Percentiles rank a stretch among this genome's conserved stretches.
These are phyloP conservation scores for Eristalinus sepulchralis DNA, from an alignment of 2,888 invertebrate genomes.

Conservation along the genomic window DNA sequence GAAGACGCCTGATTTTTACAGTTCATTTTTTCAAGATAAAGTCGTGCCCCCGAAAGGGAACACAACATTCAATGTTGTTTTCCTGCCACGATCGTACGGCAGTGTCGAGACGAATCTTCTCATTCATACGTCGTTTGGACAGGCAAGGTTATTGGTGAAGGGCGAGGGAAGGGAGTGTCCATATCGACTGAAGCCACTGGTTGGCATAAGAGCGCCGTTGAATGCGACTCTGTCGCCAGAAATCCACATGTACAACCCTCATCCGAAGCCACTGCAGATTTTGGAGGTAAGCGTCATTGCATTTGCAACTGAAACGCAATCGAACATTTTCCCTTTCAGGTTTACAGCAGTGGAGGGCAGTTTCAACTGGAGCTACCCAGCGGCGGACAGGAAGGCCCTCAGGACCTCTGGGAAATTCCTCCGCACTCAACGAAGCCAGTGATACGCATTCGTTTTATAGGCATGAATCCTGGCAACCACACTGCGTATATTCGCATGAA, in stretches of 20 bases:
- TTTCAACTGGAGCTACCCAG: conserved; percentile 92
- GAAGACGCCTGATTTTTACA: conserved; percentile 96
- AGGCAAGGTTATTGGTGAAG: conserved; percentile 92
- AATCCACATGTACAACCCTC: conserved; percentile 97
- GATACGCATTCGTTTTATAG: conserved; percentile 91
- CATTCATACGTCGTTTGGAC: conserved; percentile 97
- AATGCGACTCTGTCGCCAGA: conserved; percentile 95
- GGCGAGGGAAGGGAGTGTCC: conserved; percentile 94
- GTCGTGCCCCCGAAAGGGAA: conserved; percentile 95
- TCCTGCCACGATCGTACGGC: conserved; percentile 95
- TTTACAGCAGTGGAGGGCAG: conserved; percentile 93
- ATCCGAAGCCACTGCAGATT: conserved; percentile 91
- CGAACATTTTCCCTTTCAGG: conserved; percentile 79
- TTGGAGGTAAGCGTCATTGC: conserved; percentile 83
- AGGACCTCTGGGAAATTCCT: conserved; percentile 94
- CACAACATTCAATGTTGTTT: conserved; percentile 97
- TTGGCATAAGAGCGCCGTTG: conserved; percentile 94
- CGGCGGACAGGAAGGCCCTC: conserved; percentile 89
- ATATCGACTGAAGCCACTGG: conserved; percentile 94
- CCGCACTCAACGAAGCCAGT: conserved; percentile 93
- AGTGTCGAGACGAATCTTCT: conserved; percentile 92
- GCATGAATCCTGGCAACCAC: conserved; percentile 89
- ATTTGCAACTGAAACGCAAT: background rate
- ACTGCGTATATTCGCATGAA: conserved; percentile 89
- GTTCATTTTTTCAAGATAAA: conserved; percentile 98